Base-by-base conservation (phyloP, 2,113 vertebrate genomes). In the Desmodus rotundus region DNA sequence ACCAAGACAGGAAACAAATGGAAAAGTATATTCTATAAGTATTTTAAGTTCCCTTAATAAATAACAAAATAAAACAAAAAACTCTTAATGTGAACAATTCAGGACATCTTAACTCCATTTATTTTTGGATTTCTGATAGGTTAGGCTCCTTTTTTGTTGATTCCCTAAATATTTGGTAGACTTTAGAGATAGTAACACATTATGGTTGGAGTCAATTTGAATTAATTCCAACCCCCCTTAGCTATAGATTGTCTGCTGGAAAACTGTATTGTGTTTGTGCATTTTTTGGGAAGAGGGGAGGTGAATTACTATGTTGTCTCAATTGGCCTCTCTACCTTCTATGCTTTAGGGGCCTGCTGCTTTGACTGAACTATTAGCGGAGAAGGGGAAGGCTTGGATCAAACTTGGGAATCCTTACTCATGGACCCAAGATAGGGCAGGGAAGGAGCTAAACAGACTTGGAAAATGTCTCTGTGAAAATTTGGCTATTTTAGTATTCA, bases 31-130 rank as follows among this genome's bases (percentile, higher is more conserved):
- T 74, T 92, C 56, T 90, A 45, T 65, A 87, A 90, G 41, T 91
- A 84, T 83, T 93, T 95, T 89, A 93, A 93, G 17, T 86, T 58
- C 56, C 14, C 67, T 80, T 93, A 95, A 81, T 81, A 67, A 89
- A 65, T 31, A 31, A 63, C 12, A 87, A 93, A 92, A 50, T 28
- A 68, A 20, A 50, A 61, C n/a, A 67, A 76, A n/a, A 58, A 58
- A 7, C 14, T 85, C 41, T 28, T 78, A 58, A 76, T 84, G 31
- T 93, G 80, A 50, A 36, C 45, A 80, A 89, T 33, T 93, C 36
- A 70, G 83, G 73, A 56, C 28, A 80, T 89, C 74, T 96, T 70
- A 88, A 90, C 87, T 87, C 26, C 17, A 47, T 56, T 89, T 80
- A 38, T 65, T 67, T 15, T 56, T 93, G 15, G 68, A 89, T 17